A percentile compares a stretch with the other conserved stretches of the same genome.
Evolutionary conservation across 2,888 invertebrate species (phyloP).

Genomic region (Nowickia ferox): DNA sequence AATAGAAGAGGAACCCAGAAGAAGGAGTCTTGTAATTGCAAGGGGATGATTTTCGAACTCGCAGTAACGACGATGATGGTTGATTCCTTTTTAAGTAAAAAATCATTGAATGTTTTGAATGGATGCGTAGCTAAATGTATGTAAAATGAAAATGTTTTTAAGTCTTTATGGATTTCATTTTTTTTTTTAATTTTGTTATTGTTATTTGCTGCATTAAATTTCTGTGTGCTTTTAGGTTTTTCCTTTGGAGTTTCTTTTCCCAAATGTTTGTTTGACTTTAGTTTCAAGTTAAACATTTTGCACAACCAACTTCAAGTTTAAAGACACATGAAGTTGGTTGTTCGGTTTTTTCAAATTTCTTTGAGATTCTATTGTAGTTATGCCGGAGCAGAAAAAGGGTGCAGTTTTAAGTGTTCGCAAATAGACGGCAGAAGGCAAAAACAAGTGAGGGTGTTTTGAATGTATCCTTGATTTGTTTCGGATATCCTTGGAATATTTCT

Average conservation of each 20-base stretch:
- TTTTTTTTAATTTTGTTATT: slow-evolving; percentile 23
- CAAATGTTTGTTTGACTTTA: slow-evolving; percentile 63
- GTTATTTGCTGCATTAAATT: slow-evolving; percentile 59
- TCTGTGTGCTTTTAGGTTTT: slow-evolving; percentile 40
- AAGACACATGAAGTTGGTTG: slow-evolving; percentile 24
- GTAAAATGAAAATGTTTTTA: slow-evolving; percentile 65
- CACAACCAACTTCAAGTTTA: slow-evolving; percentile 11
- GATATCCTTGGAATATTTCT: slow-evolving; percentile 69
- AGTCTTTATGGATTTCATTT: slow-evolving; percentile 52
- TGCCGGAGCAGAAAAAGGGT: slow-evolving; percentile 52
- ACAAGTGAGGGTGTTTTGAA: slow-evolving; percentile 62
- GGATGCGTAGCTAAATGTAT: slow-evolving; percentile 70
- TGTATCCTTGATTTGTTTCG: slow-evolving; percentile 71
- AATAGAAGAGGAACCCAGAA: background rate
- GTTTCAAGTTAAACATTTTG: slow-evolving; percentile 55
- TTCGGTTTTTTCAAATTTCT: slow-evolving; percentile 21
- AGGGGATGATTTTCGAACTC: slow-evolving; percentile 50
- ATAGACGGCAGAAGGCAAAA: slow-evolving; percentile 52
- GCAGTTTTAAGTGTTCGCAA: slow-evolving; percentile 55
- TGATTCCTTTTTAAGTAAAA: slow-evolving; percentile 58
- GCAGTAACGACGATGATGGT: slow-evolving; percentile 23
- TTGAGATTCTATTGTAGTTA: slow-evolving; percentile 2
- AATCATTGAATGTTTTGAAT: slow-evolving; percentile 68
- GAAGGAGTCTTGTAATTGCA: slow-evolving; percentile 17
- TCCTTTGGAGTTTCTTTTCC: background rate